Evolutionary conservation across 2,113 vertebrate genomes (phyloP), one percentile per base, ranked within the genome.

Genomic region (Typhlomys cinereus): DNA sequence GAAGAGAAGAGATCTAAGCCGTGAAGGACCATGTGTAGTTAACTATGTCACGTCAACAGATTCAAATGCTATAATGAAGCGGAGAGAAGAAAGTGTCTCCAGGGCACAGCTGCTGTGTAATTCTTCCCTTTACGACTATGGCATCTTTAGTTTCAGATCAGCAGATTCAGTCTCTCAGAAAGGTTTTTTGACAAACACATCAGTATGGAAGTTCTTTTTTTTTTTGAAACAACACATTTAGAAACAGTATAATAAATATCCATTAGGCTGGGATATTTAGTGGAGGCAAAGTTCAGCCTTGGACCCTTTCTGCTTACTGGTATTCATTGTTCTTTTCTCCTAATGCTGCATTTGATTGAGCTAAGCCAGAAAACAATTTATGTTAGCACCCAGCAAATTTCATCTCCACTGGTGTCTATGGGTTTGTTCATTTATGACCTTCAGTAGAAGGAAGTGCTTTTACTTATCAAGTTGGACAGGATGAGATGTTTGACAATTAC

Each of bases 361-460:
- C 57, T 64, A 81, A 93, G 36, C 36, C 59, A 91, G 76, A 89
- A 92, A 88, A 61, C 41, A 70, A 50, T 94, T 73, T 50, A 61
- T 82, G 80, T 93, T 46, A 62, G 31, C 66, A 71, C 20, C 21
- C 64, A 75, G 21, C 3, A 74, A 62, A 89, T 94, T 95, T 96
- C 66, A 62, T 57, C 27, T 87, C 50, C 27, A 10, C 31, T 41
- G 48, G 25, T 17, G 57, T 89, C 64, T 64, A 84, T 61, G 73
- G 52, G 27, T 52, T 76, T 92, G 57, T 75, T 88, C 81, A 74
- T 90, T 39, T 59, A 29, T 14, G 27, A 94, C 85, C 75, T 94
- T 71, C 39, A 90, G 21, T 80, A 57, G 23, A 95, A 93, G 44
- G 29, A 70, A 79, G 73, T 57, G 59, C 83, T 89, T 90, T 59